phyloP scores from a whole-genome alignment of 2,113 vertebrate genomes.

The Neogobius melanostomus region DNA sequence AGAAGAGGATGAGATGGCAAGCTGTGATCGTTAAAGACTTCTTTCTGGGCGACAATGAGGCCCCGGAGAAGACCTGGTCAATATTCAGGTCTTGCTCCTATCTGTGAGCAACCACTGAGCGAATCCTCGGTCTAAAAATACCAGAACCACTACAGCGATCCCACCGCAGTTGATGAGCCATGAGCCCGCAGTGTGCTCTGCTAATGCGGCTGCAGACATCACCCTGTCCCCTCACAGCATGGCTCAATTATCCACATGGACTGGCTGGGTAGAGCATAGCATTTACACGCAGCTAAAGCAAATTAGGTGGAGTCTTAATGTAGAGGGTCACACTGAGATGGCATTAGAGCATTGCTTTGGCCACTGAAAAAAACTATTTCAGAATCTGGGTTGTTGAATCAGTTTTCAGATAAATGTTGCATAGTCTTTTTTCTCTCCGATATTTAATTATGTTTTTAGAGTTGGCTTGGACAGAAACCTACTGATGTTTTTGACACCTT shows the following conservation, averaged over 20 bases:
- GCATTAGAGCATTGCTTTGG: not conserved
- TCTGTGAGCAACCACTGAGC: constrained; percentile 28
- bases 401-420: too few relatives aligned
- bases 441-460: too few relatives aligned
- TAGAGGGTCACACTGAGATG: not conserved
- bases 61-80: constrained; percentile 53
- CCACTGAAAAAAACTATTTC: too few relatives aligned
- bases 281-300: constrained; percentile 4
- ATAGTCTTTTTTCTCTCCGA: too few relatives aligned
- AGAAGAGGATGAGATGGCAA: not conserved
- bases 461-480: too few relatives aligned
- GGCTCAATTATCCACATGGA: constrained; percentile 22
- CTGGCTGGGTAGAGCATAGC: constrained; percentile 14
- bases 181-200: constrained; percentile 48
- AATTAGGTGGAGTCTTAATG: constrained; percentile 15
- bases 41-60: constrained; percentile 25
- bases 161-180: constrained; percentile 60
- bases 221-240: constrained; percentile 25
- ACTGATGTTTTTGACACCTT: too few relatives aligned
- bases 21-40: constrained; percentile 29
- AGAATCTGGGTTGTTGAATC: too few relatives aligned
- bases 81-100: constrained; percentile 37
- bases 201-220: constrained; percentile 34
- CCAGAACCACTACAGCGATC: constrained; percentile 40
- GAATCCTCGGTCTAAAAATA: constrained; percentile 63